Evolutionary conservation across 2,113 vertebrate genomes (phyloP).

Genomic region (Mesoclemmys tuberculata): DNA sequence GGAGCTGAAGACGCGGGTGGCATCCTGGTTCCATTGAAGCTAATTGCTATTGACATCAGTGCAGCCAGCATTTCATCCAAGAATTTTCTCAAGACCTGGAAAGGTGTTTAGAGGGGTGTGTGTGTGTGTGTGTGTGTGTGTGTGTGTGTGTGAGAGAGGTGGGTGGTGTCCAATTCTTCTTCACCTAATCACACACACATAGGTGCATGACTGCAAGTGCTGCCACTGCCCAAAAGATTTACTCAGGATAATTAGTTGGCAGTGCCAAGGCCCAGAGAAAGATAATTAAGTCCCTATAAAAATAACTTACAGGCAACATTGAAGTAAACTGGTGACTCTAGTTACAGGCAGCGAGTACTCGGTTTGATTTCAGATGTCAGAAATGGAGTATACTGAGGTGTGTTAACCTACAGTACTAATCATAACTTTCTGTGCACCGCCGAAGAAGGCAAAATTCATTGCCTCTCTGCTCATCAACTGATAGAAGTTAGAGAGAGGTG

Average conservation of each 20-base stretch:
- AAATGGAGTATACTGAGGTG: neutral
- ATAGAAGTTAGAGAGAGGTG: constrained; percentile 1
- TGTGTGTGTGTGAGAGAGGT: neutral
- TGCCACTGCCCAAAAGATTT: constrained; percentile 42
- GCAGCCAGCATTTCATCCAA: neutral
- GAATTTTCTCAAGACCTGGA: neutral
- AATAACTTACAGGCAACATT: neutral
- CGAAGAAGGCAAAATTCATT: constrained; percentile 8
- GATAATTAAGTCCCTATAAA: constrained; percentile 27
- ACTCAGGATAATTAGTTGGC: constrained; percentile 47
- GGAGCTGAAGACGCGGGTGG: neutral
- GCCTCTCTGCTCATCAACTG: neutral
- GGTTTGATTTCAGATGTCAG: constrained; percentile 44
- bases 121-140: neutral
- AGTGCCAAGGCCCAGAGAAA: constrained; percentile 25
- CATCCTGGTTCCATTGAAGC: neutral
- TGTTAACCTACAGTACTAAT: neutral
- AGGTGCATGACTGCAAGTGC: neutral
- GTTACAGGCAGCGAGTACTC: constrained; percentile 35
- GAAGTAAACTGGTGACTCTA: constrained; percentile 55
- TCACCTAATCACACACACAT: neutral
- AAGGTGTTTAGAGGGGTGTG: neutral
- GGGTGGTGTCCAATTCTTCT: neutral
- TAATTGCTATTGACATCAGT: neutral
- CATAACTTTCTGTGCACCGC: neutral